Percentiles rank a stretch among this genome's conserved stretches.
phyloP scores from a whole-genome alignment of 2,113 vertebrate genomes.

The Entosphenus tridentatus region DNA sequence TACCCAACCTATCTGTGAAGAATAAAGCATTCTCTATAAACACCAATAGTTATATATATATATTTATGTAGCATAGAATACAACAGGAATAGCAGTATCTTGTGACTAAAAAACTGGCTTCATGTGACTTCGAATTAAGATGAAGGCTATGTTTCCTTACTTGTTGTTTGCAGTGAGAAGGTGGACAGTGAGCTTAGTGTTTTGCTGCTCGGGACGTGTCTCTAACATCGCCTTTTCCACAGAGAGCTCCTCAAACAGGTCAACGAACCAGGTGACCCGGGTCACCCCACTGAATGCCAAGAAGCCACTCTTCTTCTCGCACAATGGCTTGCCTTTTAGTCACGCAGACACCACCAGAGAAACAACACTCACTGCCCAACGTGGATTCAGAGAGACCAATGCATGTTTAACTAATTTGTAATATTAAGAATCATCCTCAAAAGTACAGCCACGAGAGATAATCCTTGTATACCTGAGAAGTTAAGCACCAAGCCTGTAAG shows the following conservation, averaged over 20 bases:
- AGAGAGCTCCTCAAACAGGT: slow-evolving; percentile 60
- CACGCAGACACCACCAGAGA: no score
- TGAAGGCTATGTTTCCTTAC: slow-evolving; percentile 20
- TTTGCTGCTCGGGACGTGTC: slow-evolving; percentile 26
- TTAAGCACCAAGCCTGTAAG: no score
- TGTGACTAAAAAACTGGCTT: neutral
- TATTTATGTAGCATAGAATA: neutral
- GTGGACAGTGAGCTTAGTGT: slow-evolving; percentile 48
- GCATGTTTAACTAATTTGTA: no score
- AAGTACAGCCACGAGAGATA: no score
- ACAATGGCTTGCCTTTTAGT: slow-evolving; percentile 15
- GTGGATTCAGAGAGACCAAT: no score
- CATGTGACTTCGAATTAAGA: no score
- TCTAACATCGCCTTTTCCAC: slow-evolving; percentile 33
- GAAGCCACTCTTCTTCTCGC: slow-evolving; percentile 42
- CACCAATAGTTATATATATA: neutral
- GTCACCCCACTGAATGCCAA: slow-evolving; percentile 55
- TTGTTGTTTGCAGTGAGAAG: slow-evolving; percentile 35
- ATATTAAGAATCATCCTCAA: no score
- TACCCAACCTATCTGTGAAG: neutral
- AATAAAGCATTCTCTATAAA: neutral
- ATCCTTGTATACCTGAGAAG: no score
- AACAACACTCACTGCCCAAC: no score
- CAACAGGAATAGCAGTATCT: neutral
- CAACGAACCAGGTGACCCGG: slow-evolving; percentile 61